phyloP scores from a whole-genome alignment of 1,140 invertebrate species.

The Pseudomyrmex concolor region DNA sequence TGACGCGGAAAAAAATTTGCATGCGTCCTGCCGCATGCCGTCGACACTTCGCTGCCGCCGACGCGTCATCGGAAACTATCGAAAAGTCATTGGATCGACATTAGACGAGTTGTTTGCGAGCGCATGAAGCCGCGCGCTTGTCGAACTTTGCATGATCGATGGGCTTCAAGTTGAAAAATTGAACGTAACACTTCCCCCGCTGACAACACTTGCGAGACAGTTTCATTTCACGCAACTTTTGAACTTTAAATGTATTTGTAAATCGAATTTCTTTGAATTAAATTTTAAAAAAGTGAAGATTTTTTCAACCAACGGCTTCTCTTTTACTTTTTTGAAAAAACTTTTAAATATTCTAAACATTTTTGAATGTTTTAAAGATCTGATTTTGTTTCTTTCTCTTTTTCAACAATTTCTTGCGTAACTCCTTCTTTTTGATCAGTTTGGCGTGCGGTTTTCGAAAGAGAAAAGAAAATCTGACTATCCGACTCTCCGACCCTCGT shows the following conservation, averaged over 20 bases:
- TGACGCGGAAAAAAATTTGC: slow-evolving; percentile 84
- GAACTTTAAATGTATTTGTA: not conserved
- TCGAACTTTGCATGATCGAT: slow-evolving; percentile 70
- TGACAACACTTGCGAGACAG: not conserved
- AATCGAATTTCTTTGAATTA: no score
- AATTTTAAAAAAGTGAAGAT: no score
- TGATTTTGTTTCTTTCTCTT: not conserved
- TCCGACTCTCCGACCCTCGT: slow-evolving; percentile 31
- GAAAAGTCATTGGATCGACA: slow-evolving; percentile 84
- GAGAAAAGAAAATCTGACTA: slow-evolving; percentile 55
- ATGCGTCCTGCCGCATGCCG: slow-evolving; percentile 67
- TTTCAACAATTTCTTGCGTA: not conserved
- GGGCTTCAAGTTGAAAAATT: slow-evolving; percentile 32
- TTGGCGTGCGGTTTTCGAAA: not conserved
- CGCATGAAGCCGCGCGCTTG: slow-evolving; percentile 54
- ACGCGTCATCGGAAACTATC: slow-evolving; percentile 76
- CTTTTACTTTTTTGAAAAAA: not conserved
- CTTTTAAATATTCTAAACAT: not conserved
- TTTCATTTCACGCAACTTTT: not conserved
- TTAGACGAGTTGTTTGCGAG: slow-evolving; percentile 71
- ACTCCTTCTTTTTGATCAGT: not conserved
- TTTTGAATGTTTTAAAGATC: not conserved
- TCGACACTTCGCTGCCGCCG: slow-evolving; percentile 72
- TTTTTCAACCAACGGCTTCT: no score
- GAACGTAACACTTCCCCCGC: not conserved